Percentiles rank a stretch among this genome's conserved stretches.
phyloP scores from a whole-genome alignment of 2,113 vertebrate species.

The Thamnaconus septentrionalis region DNA sequence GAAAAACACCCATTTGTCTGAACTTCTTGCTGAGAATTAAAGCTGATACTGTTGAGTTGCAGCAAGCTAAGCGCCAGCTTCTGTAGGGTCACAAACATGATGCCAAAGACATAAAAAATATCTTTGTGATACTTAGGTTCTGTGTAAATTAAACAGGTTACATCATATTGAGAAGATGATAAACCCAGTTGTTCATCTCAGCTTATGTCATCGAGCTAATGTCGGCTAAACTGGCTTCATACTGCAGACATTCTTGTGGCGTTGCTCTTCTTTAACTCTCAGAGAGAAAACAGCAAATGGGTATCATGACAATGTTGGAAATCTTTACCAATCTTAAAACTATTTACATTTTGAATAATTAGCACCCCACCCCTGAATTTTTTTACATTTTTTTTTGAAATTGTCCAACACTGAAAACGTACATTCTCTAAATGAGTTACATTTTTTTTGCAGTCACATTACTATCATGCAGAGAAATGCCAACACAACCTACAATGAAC shows the following conservation, averaged over 20 bases:
- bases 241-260: not conserved
- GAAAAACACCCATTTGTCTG: too few species aligned
- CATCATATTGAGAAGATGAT: too few species aligned
- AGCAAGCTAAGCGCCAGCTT: too few species aligned
- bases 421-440: slow-evolving; percentile 9
- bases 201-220: too few species aligned
- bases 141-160: too few species aligned
- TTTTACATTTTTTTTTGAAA: not conserved
- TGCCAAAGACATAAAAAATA: too few species aligned
- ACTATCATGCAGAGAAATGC: slow-evolving; percentile 36
- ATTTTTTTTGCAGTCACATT: not conserved
- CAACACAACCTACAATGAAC: slow-evolving; percentile 13
- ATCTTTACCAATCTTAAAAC: not conserved
- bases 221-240: not conserved
- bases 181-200: too few species aligned
- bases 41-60: too few species aligned
- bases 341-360: slow-evolving; percentile 4
- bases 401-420: too few species aligned
- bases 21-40: too few species aligned
- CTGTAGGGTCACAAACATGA: too few species aligned
- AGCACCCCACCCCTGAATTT: not conserved
- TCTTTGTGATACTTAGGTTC: too few species aligned
- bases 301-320: not conserved
- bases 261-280: not conserved
- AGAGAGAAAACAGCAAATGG: not conserved